Evolutionary conservation across 23 tunicate species (phyloP).

Genomic region (Diplosoma virens): DNA sequence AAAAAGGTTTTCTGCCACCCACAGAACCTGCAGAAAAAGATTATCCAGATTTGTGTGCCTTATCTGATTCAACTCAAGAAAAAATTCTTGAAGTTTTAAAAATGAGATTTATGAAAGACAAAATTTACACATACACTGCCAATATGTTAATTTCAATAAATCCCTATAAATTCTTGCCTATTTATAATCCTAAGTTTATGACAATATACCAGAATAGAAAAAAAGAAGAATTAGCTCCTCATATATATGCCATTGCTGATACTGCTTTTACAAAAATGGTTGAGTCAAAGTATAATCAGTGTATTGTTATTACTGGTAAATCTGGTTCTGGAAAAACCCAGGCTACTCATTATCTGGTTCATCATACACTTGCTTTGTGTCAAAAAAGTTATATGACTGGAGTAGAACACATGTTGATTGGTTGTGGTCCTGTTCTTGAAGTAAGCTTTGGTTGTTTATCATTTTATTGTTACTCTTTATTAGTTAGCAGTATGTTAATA

Average conservation of each 20-base stretch:
- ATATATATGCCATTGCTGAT: conserved; percentile 75
- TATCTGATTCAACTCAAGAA: conserved; percentile 31
- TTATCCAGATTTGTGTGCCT: conserved; percentile 37
- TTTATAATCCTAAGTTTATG: conserved; percentile 58
- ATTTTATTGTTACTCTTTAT: too few species aligned
- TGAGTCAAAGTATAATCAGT: conserved; percentile 42
- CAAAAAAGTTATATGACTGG: conserved; percentile 69
- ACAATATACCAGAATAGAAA: conserved; percentile 57
- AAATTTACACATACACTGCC: conserved; percentile 66
- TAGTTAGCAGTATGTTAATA: not conserved
- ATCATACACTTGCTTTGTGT: conserved; percentile 59
- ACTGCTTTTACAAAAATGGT: conserved; percentile 59
- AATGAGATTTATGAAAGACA: conserved; percentile 52
- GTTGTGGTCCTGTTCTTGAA: conserved; percentile 70
- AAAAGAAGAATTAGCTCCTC: conserved; percentile 57
- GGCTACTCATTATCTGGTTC: conserved; percentile 66
- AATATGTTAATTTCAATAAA: conserved; percentile 60
- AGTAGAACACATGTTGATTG: conserved; percentile 62
- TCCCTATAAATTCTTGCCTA: conserved; percentile 56
- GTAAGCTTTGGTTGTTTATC: too few species aligned
- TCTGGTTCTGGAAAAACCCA: conserved; percentile 82
- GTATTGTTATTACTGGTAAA: conserved; percentile 69
- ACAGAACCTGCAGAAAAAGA: conserved; percentile 33
- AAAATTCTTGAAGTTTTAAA: conserved; percentile 41
- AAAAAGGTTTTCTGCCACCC: conserved; percentile 56